A percentile compares a stretch with the other conserved stretches of the same genome.
These are phyloP conservation scores for Drosophila aff. DNA, from an alignment of 1,140 invertebrate species.

Conservation along the genomic window DNA sequence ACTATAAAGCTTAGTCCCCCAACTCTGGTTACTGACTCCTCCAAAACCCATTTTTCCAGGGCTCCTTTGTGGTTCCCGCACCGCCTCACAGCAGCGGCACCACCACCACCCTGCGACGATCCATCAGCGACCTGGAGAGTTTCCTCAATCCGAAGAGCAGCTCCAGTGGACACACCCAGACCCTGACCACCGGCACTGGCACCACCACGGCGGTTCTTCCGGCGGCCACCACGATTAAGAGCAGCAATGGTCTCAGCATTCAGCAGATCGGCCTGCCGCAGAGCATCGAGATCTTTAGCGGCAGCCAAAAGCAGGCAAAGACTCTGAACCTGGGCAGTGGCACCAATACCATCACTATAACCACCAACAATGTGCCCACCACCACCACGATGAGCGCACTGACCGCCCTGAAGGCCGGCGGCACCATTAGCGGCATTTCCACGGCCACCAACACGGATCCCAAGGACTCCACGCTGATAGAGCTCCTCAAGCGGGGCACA, in stretches of 20 bases:
- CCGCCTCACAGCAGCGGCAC: conserved; percentile 66
- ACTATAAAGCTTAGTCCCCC: neutral
- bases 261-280: conserved; percentile 80
- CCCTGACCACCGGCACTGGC: conserved; percentile 34
- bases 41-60: conserved; percentile 39
- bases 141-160: conserved; percentile 78
- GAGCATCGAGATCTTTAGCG: conserved; percentile 81
- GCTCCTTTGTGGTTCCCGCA: conserved; percentile 83
- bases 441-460: conserved; percentile 67
- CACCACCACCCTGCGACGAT: conserved; percentile 68
- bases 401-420: conserved; percentile 62
- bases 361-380: conserved; percentile 75
- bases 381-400: conserved; percentile 74
- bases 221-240: conserved; percentile 77
- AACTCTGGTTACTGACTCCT: neutral
- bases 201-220: conserved; percentile 70
- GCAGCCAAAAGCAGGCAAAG: conserved; percentile 63
- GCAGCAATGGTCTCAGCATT: conserved; percentile 62
- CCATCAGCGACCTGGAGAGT: conserved; percentile 79
- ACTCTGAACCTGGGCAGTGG: conserved; percentile 65
- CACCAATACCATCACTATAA: conserved; percentile 74
- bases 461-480: conserved; percentile 87
- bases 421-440: conserved; percentile 42
- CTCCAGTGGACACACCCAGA: conserved; percentile 38
- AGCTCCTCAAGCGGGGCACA: conserved; percentile 88